These are phyloP conservation scores for Wiebesia pumilae DNA, from an alignment of 1,140 invertebrate species.

Conservation along the genomic window DNA sequence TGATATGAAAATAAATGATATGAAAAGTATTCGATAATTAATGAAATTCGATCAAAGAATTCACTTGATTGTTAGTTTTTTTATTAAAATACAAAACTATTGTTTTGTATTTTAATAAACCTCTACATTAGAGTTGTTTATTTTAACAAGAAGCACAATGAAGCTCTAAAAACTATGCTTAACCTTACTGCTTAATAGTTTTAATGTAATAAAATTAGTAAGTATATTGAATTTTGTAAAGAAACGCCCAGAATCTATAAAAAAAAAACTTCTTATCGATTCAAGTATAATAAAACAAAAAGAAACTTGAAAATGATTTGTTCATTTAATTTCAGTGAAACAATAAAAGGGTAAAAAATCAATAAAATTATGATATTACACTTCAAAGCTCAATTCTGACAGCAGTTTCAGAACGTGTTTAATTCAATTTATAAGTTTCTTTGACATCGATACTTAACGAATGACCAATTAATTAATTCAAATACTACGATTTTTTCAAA, in stretches of 20 bases:
- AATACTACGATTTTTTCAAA: too few species aligned
- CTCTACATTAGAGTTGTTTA: not conserved
- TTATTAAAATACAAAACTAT: too few species aligned
- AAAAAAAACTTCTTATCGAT: not conserved
- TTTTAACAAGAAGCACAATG: not conserved
- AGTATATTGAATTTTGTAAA: slow-evolving; percentile 13
- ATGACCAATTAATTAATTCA: not conserved
- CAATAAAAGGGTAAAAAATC: slow-evolving; percentile 18
- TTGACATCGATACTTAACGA: too few species aligned
- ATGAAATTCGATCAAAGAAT: too few species aligned
- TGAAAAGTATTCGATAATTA: too few species aligned
- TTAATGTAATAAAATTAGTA: slow-evolving; percentile 1
- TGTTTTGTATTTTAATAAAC: not conserved
- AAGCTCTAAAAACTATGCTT: slow-evolving; percentile 1
- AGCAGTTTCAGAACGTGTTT: too few species aligned
- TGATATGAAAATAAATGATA: too few species aligned
- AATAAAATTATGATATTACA: not conserved
- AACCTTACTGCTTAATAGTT: slow-evolving; percentile 33
- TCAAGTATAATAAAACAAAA: too few species aligned
- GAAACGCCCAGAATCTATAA: not conserved
- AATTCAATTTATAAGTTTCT: too few species aligned
- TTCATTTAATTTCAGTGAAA: not conserved
- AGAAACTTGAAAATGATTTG: too few species aligned
- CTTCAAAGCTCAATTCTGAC: not conserved
- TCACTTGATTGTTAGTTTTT: too few species aligned